Percentiles rank a stretch among this genome's conserved stretches.
Evolutionary conservation across 2,113 vertebrate genomes (phyloP).

Genomic region (Archocentrus centrarchus): DNA sequence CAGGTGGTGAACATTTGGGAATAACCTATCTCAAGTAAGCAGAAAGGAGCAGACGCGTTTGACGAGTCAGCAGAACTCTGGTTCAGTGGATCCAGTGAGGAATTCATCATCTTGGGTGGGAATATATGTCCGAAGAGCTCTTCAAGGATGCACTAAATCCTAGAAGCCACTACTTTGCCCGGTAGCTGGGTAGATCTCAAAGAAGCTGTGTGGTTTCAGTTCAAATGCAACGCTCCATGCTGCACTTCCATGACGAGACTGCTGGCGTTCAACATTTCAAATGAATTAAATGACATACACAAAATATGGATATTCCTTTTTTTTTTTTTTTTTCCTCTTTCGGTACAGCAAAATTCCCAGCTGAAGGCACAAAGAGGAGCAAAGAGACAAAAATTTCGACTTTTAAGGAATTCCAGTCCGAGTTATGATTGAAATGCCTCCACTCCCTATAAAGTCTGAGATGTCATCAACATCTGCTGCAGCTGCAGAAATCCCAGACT

Average conservation of each 20-base stretch:
- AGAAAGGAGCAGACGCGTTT: constrained; percentile 88
- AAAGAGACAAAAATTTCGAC: constrained; percentile 12
- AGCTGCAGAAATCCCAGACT: constrained; percentile 38
- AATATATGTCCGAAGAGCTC: constrained; percentile 25
- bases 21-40: constrained; percentile 91
- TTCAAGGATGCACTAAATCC: constrained; percentile 37
- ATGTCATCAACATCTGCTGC: constrained; percentile 70
- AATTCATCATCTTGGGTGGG: constrained; percentile 91
- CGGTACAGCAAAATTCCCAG: constrained; percentile 16
- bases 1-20: constrained; percentile 89
- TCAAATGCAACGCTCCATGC: constrained; percentile 39
- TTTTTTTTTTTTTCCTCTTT: not conserved
- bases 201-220: constrained; percentile 40
- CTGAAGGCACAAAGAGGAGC: constrained; percentile 36
- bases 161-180: constrained; percentile 26
- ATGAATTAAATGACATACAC: constrained; percentile 9
- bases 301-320: constrained; percentile 7
- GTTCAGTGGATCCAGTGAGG: constrained; percentile 86
- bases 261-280: constrained; percentile 37
- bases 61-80: constrained; percentile 83
- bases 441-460: constrained; percentile 55
- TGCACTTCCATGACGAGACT: constrained; percentile 19
- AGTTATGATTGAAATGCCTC: constrained; percentile 45
- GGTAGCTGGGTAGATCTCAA: constrained; percentile 9
- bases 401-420: constrained; percentile 54